A percentile compares a stretch with the other conserved stretches of the same genome.
phyloP scores from a whole-genome alignment of 1,140 invertebrate genomes.

The Dendrolimus kikuchii region DNA sequence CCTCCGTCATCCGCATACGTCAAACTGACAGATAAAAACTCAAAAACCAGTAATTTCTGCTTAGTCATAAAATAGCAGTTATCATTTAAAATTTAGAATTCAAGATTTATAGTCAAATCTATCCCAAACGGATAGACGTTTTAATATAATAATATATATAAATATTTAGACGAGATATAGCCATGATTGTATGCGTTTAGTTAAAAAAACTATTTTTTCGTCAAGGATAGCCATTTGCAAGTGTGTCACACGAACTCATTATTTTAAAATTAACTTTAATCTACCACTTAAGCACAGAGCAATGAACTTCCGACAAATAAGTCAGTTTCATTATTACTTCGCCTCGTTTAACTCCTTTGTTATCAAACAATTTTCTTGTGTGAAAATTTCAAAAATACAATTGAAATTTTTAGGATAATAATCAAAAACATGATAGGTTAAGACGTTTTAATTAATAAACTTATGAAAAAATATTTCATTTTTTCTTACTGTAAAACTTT shows the following conservation, averaged over 20 bases:
- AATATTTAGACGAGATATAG: not conserved
- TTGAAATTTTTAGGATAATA: constrained; percentile 16
- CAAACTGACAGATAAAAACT: no score
- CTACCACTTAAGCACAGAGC: constrained; percentile 39
- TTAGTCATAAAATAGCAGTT: no score
- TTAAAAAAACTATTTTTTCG: not conserved
- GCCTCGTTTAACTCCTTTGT: constrained; percentile 33
- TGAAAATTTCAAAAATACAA: constrained; percentile 15
- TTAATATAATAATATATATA: no score
- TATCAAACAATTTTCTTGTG: constrained; percentile 23
- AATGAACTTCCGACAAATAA: constrained; percentile 45
- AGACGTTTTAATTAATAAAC: constrained; percentile 7
- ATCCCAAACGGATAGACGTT: no score
- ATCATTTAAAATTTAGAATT: no score
- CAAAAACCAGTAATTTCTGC: no score
- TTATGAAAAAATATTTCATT: constrained; percentile 12
- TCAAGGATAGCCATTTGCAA: not conserved
- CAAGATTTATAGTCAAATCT: no score
- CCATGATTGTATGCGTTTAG: not conserved
- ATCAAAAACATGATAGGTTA: constrained; percentile 29
- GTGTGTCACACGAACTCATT: constrained; percentile 32
- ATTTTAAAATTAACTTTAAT: constrained; percentile 60
- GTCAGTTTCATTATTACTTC: constrained; percentile 19
- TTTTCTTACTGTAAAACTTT: no score
- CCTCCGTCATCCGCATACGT: no score